phyloP scores from a whole-genome alignment of 2,888 invertebrate species.

The Aromia moschata region DNA sequence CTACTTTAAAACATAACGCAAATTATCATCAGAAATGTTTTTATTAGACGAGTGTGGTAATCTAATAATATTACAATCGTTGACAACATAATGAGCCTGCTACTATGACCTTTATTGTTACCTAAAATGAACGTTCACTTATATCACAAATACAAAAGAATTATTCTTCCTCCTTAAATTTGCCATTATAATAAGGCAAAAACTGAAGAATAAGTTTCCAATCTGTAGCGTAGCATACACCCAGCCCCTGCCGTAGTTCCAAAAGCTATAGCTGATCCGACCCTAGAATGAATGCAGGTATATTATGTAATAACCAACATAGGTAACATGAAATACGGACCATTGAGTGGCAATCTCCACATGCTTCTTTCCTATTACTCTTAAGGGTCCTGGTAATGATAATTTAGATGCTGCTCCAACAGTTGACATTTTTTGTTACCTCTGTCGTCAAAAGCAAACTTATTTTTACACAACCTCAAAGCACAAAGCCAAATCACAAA shows the following conservation, averaged over 20 bases:
- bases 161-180: slow-evolving; percentile 68
- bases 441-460: background rate
- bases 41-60: too few species aligned
- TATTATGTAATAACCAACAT: slow-evolving; percentile 48
- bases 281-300: slow-evolving; percentile 61
- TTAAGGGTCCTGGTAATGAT: slow-evolving; percentile 36
- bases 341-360: slow-evolving; percentile 66
- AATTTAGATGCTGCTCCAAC: slow-evolving; percentile 32
- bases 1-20: too few species aligned
- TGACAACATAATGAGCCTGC: too few species aligned
- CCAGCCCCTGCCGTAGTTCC: slow-evolving; percentile 72
- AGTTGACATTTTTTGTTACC: slow-evolving; percentile 22
- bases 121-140: too few species aligned
- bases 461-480: background rate
- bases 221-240: slow-evolving; percentile 77
- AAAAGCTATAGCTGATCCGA: slow-evolving; percentile 70
- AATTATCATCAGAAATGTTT: too few species aligned
- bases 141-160: background rate
- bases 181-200: slow-evolving; percentile 80
- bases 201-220: slow-evolving; percentile 79
- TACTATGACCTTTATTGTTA: too few species aligned
- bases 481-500: background rate
- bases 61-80: too few species aligned
- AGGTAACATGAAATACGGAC: slow-evolving; percentile 50
- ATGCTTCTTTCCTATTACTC: slow-evolving; percentile 69